Percentiles rank a stretch among this genome's conserved stretches.
phyloP scores from a whole-genome alignment of 2,797 vertebrate genomes.

The Hapalemur alaotrensis region DNA sequence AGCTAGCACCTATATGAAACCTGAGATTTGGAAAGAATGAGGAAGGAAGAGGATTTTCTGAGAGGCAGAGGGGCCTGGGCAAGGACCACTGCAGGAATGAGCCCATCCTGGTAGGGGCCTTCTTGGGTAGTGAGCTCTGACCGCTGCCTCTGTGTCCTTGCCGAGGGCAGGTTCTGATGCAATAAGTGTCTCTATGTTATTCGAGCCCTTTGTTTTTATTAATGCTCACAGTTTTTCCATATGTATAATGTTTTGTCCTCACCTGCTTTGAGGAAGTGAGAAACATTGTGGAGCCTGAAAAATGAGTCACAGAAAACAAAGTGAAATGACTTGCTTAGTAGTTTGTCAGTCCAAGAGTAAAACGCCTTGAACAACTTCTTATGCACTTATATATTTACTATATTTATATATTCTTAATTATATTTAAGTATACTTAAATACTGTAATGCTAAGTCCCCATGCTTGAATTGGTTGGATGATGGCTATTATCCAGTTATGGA shows the following conservation, averaged over 20 bases:
- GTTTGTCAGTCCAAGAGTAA: neutral
- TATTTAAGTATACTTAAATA: neutral
- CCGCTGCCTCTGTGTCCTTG: neutral
- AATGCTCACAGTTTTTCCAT: neutral
- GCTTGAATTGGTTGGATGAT: neutral
- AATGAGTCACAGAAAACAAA: neutral
- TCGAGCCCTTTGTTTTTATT: neutral
- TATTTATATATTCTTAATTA: too few relatives aligned
- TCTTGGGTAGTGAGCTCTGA: neutral
- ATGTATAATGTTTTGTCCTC: neutral
- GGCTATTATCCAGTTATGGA: neutral
- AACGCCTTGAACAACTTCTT: neutral
- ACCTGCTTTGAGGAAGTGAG: neutral
- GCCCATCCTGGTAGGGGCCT: accelerated
- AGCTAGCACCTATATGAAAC: neutral
- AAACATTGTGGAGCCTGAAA: slow-evolving; percentile 2
- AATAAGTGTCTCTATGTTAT: neutral
- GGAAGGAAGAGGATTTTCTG: neutral
- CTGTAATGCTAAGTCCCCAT: too few relatives aligned
- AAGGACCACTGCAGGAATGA: too few relatives aligned
- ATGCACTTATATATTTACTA: neutral
- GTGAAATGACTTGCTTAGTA: neutral
- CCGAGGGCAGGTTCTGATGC: neutral
- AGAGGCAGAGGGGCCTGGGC: accelerated
- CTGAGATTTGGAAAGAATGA: neutral